Evolutionary conservation across 2,797 vertebrate genomes (phyloP).

Genomic region (Octomys mimax): DNA sequence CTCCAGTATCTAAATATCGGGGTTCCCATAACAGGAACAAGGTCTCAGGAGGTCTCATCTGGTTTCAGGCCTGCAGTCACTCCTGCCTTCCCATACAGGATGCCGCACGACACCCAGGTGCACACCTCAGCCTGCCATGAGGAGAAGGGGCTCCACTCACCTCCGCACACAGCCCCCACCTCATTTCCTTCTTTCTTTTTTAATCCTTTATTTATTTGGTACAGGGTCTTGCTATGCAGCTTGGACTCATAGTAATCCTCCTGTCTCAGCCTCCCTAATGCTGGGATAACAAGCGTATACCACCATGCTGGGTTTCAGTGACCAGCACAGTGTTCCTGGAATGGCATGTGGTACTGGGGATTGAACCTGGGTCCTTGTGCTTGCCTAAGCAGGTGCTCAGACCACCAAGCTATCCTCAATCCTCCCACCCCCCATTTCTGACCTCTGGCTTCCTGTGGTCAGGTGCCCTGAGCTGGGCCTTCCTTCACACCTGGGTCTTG

Average conservation of each 20-base stretch:
- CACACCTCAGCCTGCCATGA: background rate
- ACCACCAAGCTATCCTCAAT: background rate
- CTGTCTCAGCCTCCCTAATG: too few relatives aligned
- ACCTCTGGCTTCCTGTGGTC: background rate
- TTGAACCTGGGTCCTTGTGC: too few relatives aligned
- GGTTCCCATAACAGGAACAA: background rate
- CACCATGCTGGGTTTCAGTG: too few relatives aligned
- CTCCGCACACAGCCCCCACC: background rate
- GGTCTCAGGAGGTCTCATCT: background rate
- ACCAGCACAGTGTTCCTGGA: too few relatives aligned
- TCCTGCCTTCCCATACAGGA: background rate
- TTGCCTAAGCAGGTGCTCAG: too few relatives aligned
- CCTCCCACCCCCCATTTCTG: background rate
- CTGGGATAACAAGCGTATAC: too few relatives aligned
- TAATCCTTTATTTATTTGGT: too few relatives aligned
- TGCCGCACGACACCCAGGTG: accelerated
- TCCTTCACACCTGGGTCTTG: background rate
- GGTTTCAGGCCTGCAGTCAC: background rate
- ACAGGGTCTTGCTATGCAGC: too few relatives aligned
- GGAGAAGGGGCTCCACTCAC: background rate
- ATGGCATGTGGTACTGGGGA: too few relatives aligned
- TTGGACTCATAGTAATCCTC: too few relatives aligned
- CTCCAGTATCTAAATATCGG: background rate
- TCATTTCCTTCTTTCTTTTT: too few relatives aligned
- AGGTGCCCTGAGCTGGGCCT: background rate